A percentile compares a stretch with the other conserved stretches of the same genome.
phyloP scores from a whole-genome alignment of 53 echinoderm and acorn worm species.

The Crossaster papposus region DNA sequence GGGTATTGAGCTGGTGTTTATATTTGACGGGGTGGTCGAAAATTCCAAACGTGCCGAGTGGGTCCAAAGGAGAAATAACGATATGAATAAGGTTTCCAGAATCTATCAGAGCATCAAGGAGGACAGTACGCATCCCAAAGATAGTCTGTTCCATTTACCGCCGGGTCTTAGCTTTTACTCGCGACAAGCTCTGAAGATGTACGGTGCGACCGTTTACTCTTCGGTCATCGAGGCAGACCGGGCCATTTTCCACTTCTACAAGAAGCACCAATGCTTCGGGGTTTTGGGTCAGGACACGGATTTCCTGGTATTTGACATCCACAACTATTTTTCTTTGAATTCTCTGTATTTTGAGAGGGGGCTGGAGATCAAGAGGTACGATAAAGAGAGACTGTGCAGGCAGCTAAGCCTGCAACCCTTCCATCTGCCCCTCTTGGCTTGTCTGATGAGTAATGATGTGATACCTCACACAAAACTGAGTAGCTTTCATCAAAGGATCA shows the following conservation, averaged over 20 bases:
- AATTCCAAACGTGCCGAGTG: constrained; percentile 59
- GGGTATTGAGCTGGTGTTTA: constrained; percentile 61
- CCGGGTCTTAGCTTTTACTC: constrained; percentile 45
- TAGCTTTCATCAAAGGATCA: constrained; percentile 61
- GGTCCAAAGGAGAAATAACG: constrained; percentile 65
- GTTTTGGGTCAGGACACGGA: constrained; percentile 72
- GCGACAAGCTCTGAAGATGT: constrained; percentile 49
- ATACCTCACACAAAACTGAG: constrained; percentile 31
- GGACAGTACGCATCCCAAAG: constrained; percentile 58
- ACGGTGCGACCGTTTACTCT: constrained; percentile 60
- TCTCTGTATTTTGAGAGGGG: constrained; percentile 34
- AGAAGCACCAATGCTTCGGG: constrained; percentile 60
- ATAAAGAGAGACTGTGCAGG: constrained; percentile 54
- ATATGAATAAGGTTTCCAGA: constrained; percentile 39
- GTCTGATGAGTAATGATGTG: constrained; percentile 72
- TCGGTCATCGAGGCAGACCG: constrained; percentile 67
- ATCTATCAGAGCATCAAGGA: constrained; percentile 67
- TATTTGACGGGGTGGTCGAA: constrained; percentile 77
- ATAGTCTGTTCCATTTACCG: constrained; percentile 51
- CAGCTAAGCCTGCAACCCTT: constrained; percentile 59
- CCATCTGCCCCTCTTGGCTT: constrained; percentile 71
- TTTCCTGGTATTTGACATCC: constrained; percentile 73
- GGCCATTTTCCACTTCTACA: constrained; percentile 65
- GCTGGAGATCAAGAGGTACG: constrained; percentile 48
- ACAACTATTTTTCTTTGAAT: constrained; percentile 38